Conservation (phyloP, 2,797 vertebrate species). For the Hozukius guyotensis region DNA sequence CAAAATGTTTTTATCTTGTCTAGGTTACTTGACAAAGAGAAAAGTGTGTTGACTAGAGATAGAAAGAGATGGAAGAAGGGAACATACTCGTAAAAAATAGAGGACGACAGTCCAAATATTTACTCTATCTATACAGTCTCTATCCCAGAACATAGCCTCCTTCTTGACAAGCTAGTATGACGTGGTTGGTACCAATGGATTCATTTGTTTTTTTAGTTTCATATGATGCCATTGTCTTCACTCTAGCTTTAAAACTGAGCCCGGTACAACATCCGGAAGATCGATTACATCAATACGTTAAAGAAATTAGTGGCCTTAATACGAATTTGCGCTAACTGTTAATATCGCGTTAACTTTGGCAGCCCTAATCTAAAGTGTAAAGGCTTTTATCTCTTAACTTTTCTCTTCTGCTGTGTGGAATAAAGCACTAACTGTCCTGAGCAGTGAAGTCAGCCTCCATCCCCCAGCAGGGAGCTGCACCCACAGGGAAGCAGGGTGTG, state of each 20-base stretch:
- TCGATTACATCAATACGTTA: too few species aligned
- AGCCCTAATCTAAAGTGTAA: background rate
- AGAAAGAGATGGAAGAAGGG: constrained; percentile 82
- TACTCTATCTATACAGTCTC: constrained; percentile 93
- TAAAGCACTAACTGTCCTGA: constrained; percentile 23
- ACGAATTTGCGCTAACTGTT: too few species aligned
- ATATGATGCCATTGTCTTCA: too few species aligned
- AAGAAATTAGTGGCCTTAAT: too few species aligned
- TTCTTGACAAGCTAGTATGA: too few species aligned
- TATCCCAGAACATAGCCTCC: constrained; percentile 96
- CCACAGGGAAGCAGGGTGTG: constrained; percentile 51
- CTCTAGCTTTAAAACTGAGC: too few species aligned
- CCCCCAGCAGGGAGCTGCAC: constrained; percentile 21
- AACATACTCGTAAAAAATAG: constrained; percentile 93
- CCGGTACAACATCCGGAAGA: too few species aligned
- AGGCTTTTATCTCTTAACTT: background rate
- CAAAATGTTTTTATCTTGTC: constrained; percentile 83
- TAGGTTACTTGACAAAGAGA: constrained; percentile 87
- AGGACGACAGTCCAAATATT: constrained; percentile 91
- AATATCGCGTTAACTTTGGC: too few species aligned
- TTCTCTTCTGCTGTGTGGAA: constrained; percentile 3
- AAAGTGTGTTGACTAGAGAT: constrained; percentile 77
- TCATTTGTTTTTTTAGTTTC: accelerated
- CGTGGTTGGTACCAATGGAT: too few species aligned
- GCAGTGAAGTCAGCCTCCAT: background rate